Evolutionary conservation across 1,140 invertebrate species (phyloP).

Genomic region (Drosophila watanabei): DNA sequence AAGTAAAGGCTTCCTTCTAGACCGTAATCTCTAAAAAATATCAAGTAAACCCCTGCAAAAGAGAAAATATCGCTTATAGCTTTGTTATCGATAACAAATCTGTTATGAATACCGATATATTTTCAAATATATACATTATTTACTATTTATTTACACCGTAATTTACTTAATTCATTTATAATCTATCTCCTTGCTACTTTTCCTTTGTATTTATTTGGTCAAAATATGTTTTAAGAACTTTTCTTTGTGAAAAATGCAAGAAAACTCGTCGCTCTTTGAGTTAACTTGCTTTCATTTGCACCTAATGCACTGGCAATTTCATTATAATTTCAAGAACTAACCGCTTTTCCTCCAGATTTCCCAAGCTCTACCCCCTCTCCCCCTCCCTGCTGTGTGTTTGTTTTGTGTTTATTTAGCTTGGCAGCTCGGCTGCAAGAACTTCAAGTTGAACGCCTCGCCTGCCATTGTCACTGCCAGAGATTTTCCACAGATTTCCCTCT

Average conservation of each 20-base stretch:
- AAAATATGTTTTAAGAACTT: background rate
- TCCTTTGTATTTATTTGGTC: constrained; percentile 1
- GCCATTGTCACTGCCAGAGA: constrained; percentile 71
- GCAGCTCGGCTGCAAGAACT: constrained; percentile 57
- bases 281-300: constrained; percentile 70
- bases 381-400: background rate
- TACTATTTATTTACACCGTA: too few relatives aligned
- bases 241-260: background rate
- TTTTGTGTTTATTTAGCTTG: constrained; percentile 43
- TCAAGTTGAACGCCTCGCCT: constrained; percentile 72
- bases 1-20: too few relatives aligned
- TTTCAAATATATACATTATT: background rate
- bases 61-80: too few relatives aligned
- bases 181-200: too few relatives aligned
- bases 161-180: background rate
- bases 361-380: background rate
- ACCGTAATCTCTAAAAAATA: too few relatives aligned
- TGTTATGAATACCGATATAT: background rate
- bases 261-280: constrained; percentile 28
- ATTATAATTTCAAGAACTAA: constrained; percentile 70
- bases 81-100: background rate
- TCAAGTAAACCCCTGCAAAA: too few relatives aligned
- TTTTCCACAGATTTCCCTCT: constrained; percentile 23
- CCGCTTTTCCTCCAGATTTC: constrained; percentile 8
- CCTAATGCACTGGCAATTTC: constrained; percentile 58